Evolutionary conservation across 1,140 invertebrate species (phyloP).

Genomic region (Bombus ignitus): DNA sequence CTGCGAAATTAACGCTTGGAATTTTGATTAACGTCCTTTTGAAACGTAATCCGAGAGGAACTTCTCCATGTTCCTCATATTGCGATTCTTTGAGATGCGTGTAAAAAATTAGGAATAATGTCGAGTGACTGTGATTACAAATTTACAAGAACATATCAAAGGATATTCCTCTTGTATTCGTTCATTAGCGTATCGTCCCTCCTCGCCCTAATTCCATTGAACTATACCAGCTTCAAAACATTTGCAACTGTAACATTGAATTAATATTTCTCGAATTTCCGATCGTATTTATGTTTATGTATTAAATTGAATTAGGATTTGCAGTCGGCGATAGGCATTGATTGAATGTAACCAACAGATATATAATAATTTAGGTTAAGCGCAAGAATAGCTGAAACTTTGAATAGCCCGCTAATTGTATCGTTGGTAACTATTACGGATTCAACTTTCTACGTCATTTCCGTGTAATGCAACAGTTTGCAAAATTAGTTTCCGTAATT

Average conservation of each 20-base stretch:
- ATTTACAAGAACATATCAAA: not conserved
- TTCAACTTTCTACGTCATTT: not conserved
- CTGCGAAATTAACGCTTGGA: not conserved
- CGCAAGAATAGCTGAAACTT: not conserved
- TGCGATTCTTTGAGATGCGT: not conserved
- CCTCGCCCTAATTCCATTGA: no score
- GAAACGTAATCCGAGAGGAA: not conserved
- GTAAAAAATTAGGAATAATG: not conserved
- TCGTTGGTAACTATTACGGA: not conserved
- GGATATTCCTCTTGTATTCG: not conserved
- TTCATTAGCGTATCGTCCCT: not conserved
- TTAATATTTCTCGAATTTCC: not conserved
- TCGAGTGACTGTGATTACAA: not conserved
- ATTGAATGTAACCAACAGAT: not conserved
- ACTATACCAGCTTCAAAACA: no score
- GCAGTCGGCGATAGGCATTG: not conserved
- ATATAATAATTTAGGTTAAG: slow-evolving; percentile 11
- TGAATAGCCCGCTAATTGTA: not conserved
- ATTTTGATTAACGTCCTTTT: slow-evolving; percentile 12
- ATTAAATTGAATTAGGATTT: not conserved
- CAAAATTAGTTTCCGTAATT: not conserved
- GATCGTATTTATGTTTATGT: not conserved
- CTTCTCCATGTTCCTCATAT: not conserved
- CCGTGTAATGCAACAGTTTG: not conserved
- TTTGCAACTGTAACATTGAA: no score